These are phyloP conservation scores for Todiramphus chloris DNA, from an alignment of 2,113 vertebrate genomes.

Conservation along the genomic window DNA sequence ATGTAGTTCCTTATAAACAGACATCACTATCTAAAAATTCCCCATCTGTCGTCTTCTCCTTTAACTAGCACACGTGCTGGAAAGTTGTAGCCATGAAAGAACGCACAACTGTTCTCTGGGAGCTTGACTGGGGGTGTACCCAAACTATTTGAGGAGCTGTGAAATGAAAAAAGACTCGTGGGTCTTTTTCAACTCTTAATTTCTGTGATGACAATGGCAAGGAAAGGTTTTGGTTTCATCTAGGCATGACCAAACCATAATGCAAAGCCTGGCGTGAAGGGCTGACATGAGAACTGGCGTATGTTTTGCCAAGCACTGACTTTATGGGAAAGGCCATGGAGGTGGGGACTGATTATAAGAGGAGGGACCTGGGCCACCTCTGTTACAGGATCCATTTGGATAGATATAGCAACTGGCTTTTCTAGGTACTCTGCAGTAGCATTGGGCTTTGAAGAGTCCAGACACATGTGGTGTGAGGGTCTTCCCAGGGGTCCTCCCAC, in stretches of 20 bases:
- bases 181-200: neutral
- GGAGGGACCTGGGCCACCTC: neutral
- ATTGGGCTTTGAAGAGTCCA: neutral
- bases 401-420: neutral
- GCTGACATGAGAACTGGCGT: neutral
- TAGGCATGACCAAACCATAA: neutral
- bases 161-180: neutral
- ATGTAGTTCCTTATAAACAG: neutral
- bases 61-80: fast-evolving
- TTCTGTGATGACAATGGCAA: neutral
- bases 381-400: neutral
- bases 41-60: neutral
- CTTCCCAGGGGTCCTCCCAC: neutral
- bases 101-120: neutral
- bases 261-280: neutral
- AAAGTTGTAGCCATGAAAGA: neutral
- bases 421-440: neutral
- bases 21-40: neutral
- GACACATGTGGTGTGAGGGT: neutral
- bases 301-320: neutral
- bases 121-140: neutral
- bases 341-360: neutral
- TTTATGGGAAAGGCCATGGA: neutral
- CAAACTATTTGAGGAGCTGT: neutral
- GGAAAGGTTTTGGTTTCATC: neutral